Conservation (phyloP, 2,797 vertebrate species). For the Lepilemur septentrionalis region DNA sequence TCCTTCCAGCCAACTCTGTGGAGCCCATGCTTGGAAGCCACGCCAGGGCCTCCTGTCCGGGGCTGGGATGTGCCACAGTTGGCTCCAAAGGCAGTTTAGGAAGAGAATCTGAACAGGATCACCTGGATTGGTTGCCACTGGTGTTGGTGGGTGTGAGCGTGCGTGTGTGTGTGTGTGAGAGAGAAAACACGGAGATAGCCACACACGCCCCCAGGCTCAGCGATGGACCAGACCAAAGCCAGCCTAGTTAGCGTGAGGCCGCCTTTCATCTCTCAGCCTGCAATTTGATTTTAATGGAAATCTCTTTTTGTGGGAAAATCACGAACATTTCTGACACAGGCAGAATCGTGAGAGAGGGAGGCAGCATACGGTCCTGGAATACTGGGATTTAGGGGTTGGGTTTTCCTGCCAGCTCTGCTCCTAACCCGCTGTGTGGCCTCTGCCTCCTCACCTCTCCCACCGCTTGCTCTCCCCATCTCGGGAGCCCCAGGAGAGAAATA, state of each 20-base stretch:
- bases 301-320: background rate
- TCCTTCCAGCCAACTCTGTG: background rate
- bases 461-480: background rate
- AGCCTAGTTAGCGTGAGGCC: background rate
- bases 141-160: background rate
- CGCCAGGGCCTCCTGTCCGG: background rate
- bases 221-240: background rate
- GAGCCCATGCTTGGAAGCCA: background rate
- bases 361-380: background rate
- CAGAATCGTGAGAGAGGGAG: background rate
- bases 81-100: background rate
- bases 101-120: background rate
- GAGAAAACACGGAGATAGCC: background rate
- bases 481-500: background rate
- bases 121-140: rapidly evolving
- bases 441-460: background rate
- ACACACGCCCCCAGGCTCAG: background rate
- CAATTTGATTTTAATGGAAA: background rate
- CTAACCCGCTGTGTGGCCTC: background rate
- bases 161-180: too few relatives aligned
- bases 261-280: background rate
- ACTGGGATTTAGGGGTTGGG: background rate
- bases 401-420: background rate
- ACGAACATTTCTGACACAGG: background rate
- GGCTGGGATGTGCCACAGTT: background rate